Conservation (phyloP, 2,888 invertebrate species). For the Drosophila prolongata region DNA sequence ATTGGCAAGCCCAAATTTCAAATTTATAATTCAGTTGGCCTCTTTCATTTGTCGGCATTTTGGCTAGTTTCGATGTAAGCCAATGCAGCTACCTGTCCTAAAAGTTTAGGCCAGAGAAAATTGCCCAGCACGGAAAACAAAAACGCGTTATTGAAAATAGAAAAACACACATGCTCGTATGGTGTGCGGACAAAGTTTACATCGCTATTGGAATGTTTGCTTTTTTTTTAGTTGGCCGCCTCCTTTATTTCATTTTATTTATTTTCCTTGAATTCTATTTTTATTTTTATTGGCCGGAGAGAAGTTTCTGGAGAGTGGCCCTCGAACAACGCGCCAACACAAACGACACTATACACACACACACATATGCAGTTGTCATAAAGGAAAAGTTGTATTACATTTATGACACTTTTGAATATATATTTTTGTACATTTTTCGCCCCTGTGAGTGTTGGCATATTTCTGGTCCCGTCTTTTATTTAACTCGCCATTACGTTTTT, state of each 20-base stretch:
- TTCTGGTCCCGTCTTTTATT: conserved; percentile 67
- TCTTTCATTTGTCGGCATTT: not conserved
- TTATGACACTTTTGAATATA: conserved; percentile 77
- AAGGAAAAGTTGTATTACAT: conserved; percentile 77
- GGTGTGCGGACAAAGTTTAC: conserved; percentile 49
- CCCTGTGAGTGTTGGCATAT: conserved; percentile 55
- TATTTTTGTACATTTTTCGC: conserved; percentile 53
- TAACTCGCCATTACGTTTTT: conserved; percentile 79
- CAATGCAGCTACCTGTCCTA: conserved; percentile 4
- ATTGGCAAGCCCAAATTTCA: not conserved
- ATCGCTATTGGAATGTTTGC: conserved; percentile 20
- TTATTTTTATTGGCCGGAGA: conserved; percentile 73
- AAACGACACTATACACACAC: conserved; percentile 31
- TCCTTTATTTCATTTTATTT: conserved; percentile 40
- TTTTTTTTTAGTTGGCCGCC: conserved; percentile 39
- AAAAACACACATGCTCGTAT: not conserved
- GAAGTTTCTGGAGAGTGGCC: conserved; percentile 61
- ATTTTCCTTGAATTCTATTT: conserved; percentile 68
- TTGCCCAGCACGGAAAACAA: conserved; percentile 13
- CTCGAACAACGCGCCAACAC: conserved; percentile 64
- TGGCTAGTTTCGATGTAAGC: conserved; percentile 6
- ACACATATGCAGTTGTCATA: conserved; percentile 49
- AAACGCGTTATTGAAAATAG: conserved; percentile 11
- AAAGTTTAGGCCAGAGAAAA: conserved; percentile 11
- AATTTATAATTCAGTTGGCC: conserved; percentile 5